Conservation (phyloP, 53 echinoderm and acorn worm species). For the Paracentrotus lividus region DNA sequence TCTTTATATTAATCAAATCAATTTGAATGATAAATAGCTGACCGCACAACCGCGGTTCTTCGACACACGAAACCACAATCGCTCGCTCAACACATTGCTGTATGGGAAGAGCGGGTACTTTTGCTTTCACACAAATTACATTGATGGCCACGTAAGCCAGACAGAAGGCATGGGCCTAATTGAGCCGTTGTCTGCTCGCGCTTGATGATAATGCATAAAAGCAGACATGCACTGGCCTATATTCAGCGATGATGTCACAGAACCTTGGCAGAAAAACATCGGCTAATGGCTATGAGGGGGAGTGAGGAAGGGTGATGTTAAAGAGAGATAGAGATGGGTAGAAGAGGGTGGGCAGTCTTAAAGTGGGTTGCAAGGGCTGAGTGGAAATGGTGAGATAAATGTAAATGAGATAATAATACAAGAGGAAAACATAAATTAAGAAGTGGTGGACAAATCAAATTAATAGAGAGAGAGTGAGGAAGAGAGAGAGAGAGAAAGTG, state of each 20-base stretch:
- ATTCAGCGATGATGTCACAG: constrained; percentile 28
- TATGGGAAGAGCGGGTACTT: neutral
- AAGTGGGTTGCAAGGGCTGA: neutral
- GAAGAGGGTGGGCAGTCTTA: neutral
- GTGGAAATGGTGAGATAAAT: neutral
- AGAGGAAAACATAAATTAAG: neutral
- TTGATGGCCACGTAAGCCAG: constrained; percentile 11
- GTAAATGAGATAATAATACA: neutral
- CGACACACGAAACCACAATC: neutral
- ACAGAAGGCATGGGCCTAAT: constrained; percentile 28
- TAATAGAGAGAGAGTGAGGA: neutral
- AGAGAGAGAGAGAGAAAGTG: neutral
- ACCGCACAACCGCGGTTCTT: neutral
- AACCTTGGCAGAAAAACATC: neutral
- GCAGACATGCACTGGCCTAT: constrained; percentile 1
- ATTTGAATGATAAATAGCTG: neutral
- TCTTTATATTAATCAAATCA: constrained; percentile 19
- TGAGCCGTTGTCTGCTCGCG: constrained; percentile 24
- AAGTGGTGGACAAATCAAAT: neutral
- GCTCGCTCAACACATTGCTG: neutral
- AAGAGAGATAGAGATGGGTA: neutral
- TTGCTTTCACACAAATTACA: constrained; percentile 42
- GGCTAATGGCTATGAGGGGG: neutral
- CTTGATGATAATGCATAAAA: neutral
- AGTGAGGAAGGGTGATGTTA: neutral